Percentiles rank a stretch among this genome's conserved stretches.
Evolutionary conservation across 1,140 invertebrate genomes (phyloP).

Genomic region (Apis florea): DNA sequence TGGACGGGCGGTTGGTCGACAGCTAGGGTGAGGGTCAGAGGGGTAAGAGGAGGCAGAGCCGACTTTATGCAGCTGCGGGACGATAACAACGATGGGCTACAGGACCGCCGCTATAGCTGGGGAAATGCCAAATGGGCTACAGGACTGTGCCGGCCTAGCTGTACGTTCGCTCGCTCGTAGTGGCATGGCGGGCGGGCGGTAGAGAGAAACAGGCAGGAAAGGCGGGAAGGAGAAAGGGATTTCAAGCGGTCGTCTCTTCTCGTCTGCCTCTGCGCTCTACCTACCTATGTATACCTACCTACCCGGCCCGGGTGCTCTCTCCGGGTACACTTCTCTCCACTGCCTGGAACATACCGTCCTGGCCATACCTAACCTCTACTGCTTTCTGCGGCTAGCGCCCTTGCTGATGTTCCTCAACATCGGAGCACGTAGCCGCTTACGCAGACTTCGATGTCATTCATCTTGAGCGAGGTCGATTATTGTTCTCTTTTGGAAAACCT

Average conservation of each 20-base stretch:
- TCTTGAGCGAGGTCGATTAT: conserved; percentile 53
- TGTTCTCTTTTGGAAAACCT: conserved; percentile 33
- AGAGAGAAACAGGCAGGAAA: conserved; percentile 63
- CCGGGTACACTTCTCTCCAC: conserved; percentile 54
- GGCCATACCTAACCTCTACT: conserved; percentile 49
- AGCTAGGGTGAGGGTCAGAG: conserved; percentile 51
- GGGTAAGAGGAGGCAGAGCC: conserved; percentile 49
- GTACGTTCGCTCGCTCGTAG: conserved; percentile 71
- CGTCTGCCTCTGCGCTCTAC: conserved; percentile 68
- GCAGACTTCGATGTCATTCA: conserved; percentile 53
- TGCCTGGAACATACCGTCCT: conserved; percentile 50
- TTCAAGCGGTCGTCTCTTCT: conserved; percentile 77
- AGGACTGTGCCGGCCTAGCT: conserved; percentile 78
- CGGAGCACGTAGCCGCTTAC: conserved; percentile 50
- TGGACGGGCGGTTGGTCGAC: conserved; percentile 43
- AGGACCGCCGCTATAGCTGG: conserved; percentile 81
- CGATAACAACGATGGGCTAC: conserved; percentile 82
- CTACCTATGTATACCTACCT: conserved; percentile 52
- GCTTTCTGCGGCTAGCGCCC: conserved; percentile 49
- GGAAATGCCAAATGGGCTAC: conserved; percentile 82
- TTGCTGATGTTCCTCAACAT: conserved; percentile 48
- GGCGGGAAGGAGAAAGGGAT: conserved; percentile 67
- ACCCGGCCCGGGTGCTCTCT: conserved; percentile 43
- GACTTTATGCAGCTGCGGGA: conserved; percentile 82
- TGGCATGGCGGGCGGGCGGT: conserved; percentile 55